phyloP scores from a whole-genome alignment of 1,140 invertebrate species.

The Spodoptera frugiperda region DNA sequence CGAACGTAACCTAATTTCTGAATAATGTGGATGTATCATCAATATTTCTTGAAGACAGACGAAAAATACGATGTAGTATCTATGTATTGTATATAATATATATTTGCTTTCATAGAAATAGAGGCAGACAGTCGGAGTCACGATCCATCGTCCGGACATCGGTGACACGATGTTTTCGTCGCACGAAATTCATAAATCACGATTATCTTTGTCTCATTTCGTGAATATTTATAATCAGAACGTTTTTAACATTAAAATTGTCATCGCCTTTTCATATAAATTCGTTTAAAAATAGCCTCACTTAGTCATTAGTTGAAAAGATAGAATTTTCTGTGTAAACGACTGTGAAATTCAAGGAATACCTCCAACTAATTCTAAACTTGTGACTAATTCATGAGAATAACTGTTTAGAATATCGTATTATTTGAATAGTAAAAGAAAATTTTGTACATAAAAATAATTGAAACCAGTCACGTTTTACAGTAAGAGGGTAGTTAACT shows the following conservation, averaged over 20 bases:
- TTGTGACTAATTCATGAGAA: no score
- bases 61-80: not conserved
- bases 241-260: not conserved
- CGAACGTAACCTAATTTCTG: not conserved
- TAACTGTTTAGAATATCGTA: no score
- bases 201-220: conserved; percentile 53
- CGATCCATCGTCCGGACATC: conserved; percentile 20
- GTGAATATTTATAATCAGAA: conserved; percentile 37
- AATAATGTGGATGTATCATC: not conserved
- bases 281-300: no score
- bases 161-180: conserved; percentile 39
- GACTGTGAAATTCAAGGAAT: no score
- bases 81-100: not conserved
- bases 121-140: conserved; percentile 27
- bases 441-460: no score
- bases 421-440: no score
- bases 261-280: no score
- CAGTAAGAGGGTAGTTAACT: no score
- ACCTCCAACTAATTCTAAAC: no score
- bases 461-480: no score
- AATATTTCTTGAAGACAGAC: not conserved
- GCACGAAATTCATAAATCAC: conserved; percentile 62
- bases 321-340: no score
- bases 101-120: conserved; percentile 16
- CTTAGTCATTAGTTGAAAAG: no score